These are phyloP conservation scores for Poecilia velifera DNA, from an alignment of 2,797 vertebrate genomes.

Conservation along the genomic window DNA sequence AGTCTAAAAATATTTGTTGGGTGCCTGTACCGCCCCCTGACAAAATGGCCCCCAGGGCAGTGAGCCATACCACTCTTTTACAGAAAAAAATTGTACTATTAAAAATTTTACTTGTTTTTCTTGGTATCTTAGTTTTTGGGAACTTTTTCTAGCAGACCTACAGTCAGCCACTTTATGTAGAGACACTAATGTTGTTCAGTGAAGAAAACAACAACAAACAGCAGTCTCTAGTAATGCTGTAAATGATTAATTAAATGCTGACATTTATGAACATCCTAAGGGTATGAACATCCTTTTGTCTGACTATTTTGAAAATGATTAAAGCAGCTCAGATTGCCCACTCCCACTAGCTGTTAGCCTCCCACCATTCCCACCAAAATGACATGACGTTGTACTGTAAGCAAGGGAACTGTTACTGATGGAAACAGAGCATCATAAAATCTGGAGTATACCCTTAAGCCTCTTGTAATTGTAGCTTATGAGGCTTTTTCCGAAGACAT, in stretches of 20 bases:
- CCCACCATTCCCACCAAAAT: background rate
- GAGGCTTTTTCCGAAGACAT: slow-evolving; percentile 16
- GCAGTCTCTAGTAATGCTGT: background rate
- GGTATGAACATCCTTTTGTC: background rate
- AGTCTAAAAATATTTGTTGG: background rate
- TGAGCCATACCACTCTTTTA: background rate
- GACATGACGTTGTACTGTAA: background rate
- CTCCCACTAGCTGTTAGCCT: background rate
- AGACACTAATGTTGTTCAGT: background rate
- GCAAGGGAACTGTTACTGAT: background rate
- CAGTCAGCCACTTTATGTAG: background rate
- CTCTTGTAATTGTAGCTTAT: background rate
- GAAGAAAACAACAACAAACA: background rate
- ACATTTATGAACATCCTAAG: background rate
- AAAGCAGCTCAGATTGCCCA: background rate
- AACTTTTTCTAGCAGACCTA: background rate
- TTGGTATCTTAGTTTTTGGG: background rate
- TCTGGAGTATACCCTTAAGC: background rate
- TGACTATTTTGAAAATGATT: background rate
- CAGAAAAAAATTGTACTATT: background rate
- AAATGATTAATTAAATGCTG: background rate
- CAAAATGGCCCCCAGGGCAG: background rate
- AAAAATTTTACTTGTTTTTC: background rate
- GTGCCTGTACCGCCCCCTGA: background rate
- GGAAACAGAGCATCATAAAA: background rate